Conservation (phyloP, 1,140 invertebrate genomes). For the Hycleus cichorii region DNA sequence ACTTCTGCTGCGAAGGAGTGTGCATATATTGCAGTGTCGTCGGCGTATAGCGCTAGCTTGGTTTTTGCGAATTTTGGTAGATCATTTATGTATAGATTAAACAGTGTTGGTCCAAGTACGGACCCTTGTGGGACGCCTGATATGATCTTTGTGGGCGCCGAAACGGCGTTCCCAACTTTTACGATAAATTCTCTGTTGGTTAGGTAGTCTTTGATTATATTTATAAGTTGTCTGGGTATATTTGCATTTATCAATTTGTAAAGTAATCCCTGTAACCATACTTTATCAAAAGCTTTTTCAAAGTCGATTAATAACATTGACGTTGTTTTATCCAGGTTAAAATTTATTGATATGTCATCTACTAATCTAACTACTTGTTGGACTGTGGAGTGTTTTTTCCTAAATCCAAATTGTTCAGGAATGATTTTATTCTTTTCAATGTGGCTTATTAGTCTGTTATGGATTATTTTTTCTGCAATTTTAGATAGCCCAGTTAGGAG, state of each 20-base stretch:
- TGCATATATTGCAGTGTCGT: slow-evolving; percentile 28
- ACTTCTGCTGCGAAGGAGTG: not conserved
- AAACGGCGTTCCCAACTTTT: not conserved
- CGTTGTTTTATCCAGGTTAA: not conserved
- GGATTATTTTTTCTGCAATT: slow-evolving; percentile 25
- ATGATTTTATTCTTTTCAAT: not conserved
- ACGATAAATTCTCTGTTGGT: not conserved
- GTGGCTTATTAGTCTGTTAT: not conserved
- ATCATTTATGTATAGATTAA: slow-evolving; percentile 21
- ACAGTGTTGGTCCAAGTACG: slow-evolving; percentile 25
- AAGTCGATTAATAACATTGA: slow-evolving; percentile 10
- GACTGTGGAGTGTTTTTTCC: not conserved
- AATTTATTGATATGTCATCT: not conserved
- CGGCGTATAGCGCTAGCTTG: slow-evolving; percentile 22
- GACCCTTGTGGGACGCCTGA: slow-evolving; percentile 29
- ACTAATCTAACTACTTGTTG: not conserved
- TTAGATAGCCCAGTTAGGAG: slow-evolving; percentile 22
- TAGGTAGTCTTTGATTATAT: not conserved
- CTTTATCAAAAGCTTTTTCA: slow-evolving; percentile 33
- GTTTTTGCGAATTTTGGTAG: slow-evolving; percentile 14
- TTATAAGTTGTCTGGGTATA: too few species aligned
- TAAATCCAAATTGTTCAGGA: slow-evolving; percentile 15
- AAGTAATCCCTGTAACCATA: slow-evolving; percentile 2
- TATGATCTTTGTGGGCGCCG: not conserved
- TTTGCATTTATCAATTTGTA: slow-evolving; percentile 2